phyloP scores from a whole-genome alignment of 2,888 invertebrate genomes.

The Himalopsyche anomala region DNA sequence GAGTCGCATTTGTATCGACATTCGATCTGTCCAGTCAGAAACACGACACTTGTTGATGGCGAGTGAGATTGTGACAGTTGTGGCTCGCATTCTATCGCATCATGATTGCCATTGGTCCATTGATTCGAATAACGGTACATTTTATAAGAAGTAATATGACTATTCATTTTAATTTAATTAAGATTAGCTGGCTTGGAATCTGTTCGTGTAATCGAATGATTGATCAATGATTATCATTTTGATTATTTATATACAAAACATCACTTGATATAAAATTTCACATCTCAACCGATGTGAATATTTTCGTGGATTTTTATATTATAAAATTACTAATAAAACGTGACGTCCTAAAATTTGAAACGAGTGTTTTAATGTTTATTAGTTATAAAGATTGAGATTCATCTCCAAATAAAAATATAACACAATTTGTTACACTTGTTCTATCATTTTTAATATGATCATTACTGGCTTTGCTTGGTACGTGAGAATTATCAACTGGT shows the following conservation, averaged over 20 bases:
- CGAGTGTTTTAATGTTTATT: too few relatives aligned
- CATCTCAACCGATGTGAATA: too few relatives aligned
- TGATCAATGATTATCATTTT: neutral
- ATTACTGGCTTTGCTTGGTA: too few relatives aligned
- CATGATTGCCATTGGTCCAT: slow-evolving; percentile 21
- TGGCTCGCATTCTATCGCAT: slow-evolving; percentile 24
- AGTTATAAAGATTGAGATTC: too few relatives aligned
- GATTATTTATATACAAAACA: neutral
- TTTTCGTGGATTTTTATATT: too few relatives aligned
- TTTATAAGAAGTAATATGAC: slow-evolving; percentile 31
- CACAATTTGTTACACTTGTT: too few relatives aligned
- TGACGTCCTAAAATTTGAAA: too few relatives aligned
- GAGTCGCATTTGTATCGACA: slow-evolving; percentile 35
- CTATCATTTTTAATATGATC: too few relatives aligned
- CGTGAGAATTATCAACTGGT: too few relatives aligned
- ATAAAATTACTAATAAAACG: too few relatives aligned
- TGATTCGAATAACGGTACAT: slow-evolving; percentile 28
- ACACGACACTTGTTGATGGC: slow-evolving; percentile 43
- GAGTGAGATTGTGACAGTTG: slow-evolving; percentile 38
- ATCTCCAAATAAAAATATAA: too few relatives aligned
- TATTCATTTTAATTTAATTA: slow-evolving; percentile 41
- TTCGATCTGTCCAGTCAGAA: slow-evolving; percentile 35
- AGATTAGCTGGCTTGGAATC: slow-evolving; percentile 12
- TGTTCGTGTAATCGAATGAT: slow-evolving; percentile 12
- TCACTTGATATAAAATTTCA: too few relatives aligned